Percentiles rank a stretch among this genome's conserved stretches.
Evolutionary conservation across 2,113 vertebrate genomes (phyloP).

Genomic region (Percopsis transmontana): DNA sequence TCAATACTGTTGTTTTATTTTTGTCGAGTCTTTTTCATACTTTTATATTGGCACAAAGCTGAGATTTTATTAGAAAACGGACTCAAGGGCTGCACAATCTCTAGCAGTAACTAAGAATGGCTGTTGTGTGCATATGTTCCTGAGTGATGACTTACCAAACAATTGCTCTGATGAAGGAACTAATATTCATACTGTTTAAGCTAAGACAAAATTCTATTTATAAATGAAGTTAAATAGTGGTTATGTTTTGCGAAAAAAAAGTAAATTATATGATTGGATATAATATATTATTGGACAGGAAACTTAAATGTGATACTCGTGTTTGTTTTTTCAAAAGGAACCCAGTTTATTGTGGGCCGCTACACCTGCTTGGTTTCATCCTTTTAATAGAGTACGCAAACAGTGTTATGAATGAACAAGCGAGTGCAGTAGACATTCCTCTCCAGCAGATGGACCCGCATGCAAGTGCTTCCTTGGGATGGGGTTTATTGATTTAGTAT

Average conservation of each 20-base stretch:
- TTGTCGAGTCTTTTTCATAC: conserved; percentile 7
- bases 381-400: conserved; percentile 5
- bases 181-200: not conserved
- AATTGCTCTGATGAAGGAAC: not conserved
- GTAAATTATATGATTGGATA: not conserved
- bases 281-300: not conserved
- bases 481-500: conserved; percentile 58
- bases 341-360: conserved; percentile 1
- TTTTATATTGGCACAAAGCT: not conserved
- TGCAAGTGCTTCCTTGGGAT: conserved; percentile 53
- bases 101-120: not conserved
- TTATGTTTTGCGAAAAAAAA: not conserved
- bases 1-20: conserved; percentile 40
- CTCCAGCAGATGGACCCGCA: conserved; percentile 81
- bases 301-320: not conserved
- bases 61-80: not conserved
- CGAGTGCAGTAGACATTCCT: conserved; percentile 67
- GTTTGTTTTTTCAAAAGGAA: not conserved
- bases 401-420: conserved; percentile 64
- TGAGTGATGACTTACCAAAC: no score
- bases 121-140: no score
- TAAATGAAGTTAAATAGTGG: not conserved
- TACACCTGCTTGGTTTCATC: conserved; percentile 24
- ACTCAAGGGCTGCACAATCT: not conserved
- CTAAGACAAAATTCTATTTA: not conserved